These are phyloP conservation scores for Ptiloglossa arizonensis DNA, from an alignment of 1,140 invertebrate genomes.

Conservation along the genomic window DNA sequence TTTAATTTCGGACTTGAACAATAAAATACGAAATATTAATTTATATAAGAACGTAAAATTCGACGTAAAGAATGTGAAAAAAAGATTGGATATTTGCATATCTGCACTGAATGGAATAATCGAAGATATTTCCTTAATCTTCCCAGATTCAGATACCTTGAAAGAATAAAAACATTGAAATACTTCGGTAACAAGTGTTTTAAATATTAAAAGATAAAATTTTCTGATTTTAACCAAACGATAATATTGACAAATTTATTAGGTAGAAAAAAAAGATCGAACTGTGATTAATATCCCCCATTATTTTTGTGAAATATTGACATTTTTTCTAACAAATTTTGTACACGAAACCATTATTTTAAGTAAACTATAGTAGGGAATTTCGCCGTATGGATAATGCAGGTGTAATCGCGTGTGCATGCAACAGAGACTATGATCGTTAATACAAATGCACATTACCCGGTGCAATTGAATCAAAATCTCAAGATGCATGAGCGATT, in stretches of 20 bases:
- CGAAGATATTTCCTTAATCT: conserved; percentile 44
- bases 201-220: background rate
- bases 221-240: background rate
- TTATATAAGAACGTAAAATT: conserved; percentile 12
- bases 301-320: background rate
- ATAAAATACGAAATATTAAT: conserved; percentile 8
- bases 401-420: conserved; percentile 19
- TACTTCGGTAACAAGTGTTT: background rate
- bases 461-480: conserved; percentile 17
- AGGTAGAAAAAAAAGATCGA: background rate
- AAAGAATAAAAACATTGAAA: background rate
- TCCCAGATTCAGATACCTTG: background rate
- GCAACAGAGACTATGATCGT: conserved; percentile 28
- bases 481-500: conserved; percentile 45
- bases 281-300: background rate
- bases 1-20: background rate
- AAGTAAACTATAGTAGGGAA: conserved; percentile 17
- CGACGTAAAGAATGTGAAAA: conserved; percentile 21
- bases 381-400: conserved; percentile 16
- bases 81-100: conserved; percentile 55
- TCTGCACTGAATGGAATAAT: conserved; percentile 62
- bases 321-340: background rate
- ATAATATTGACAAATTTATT: background rate
- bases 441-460: conserved; percentile 20
- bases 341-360: background rate